phyloP scores from a whole-genome alignment of 2,888 invertebrate genomes.

The Diarsia mendica region DNA sequence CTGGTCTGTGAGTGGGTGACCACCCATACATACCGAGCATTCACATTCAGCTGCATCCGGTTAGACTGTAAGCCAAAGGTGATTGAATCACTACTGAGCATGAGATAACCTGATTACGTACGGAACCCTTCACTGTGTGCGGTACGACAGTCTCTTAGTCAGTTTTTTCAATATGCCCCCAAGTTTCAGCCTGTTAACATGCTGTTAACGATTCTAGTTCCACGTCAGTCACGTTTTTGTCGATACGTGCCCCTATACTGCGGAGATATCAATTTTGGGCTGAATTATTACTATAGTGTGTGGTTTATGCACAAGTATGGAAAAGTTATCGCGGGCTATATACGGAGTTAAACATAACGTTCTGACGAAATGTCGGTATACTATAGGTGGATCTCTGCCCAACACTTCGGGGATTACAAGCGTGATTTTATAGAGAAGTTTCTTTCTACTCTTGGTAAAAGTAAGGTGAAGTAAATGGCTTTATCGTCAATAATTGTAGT shows the following conservation, averaged over 20 bases:
- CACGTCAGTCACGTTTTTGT: slow-evolving; percentile 44
- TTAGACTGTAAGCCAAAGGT: no score
- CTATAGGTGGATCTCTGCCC: background rate
- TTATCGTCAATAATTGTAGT: background rate
- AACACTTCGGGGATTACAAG: background rate
- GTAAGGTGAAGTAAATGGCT: background rate
- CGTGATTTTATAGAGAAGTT: background rate
- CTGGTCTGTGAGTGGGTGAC: no score
- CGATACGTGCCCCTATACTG: slow-evolving; percentile 46
- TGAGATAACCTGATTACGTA: no score
- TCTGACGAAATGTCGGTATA: background rate
- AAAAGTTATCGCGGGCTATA: no score
- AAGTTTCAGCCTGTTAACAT: slow-evolving; percentile 38
- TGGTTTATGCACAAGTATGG: background rate
- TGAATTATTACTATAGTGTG: slow-evolving; percentile 16
- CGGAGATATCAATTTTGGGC: slow-evolving; percentile 29
- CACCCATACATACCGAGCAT: no score
- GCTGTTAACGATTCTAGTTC: slow-evolving; percentile 49
- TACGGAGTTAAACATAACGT: background rate
- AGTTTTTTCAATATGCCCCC: slow-evolving; percentile 19
- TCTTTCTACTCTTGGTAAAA: background rate
- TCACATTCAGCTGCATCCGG: no score
- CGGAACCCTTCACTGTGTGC: background rate
- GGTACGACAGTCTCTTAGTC: background rate
- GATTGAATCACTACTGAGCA: no score